Evolutionary conservation across 2,888 invertebrate species (phyloP), one percentile per base, ranked within the genome.

Genomic region (Drosophila macrospina): DNA sequence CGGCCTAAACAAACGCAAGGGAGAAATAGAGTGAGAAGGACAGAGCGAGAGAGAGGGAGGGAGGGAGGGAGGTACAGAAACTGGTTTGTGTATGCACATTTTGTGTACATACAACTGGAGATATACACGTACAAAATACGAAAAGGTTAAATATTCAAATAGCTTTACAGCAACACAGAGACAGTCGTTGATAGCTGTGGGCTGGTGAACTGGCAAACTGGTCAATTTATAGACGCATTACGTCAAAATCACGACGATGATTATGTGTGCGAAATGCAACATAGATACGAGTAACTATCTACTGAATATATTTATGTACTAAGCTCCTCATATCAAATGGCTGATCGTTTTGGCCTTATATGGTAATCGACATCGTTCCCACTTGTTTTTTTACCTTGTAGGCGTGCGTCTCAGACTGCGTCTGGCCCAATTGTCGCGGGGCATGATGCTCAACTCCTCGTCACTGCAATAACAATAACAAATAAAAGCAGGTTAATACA

Each of bases 371-470:
- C 55, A 62, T 26, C 30, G 41, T 20, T 16, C 16, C 39, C 39
- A 39, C n/a, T 51, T 48, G 48, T 11, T 39, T 51, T 32, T 13
- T 69, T 93, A 97, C 97, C 95, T 96, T 77, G 96, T 95, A 66
- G 96, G 95, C 47, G 96, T 96, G 90, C 97, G 94, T 88, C 97
- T 93, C 52, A 97, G 93, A 90, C 97, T 97, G 48, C 96, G 97
- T 85, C 97, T 93, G 44, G 96, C 94, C 97, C 97, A 97, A 56
- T 96, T 95, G 91, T 97, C 96, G 88, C 97, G 94, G 86, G 95
- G 95, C 78, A 96, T 93, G 37, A 92, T 93, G 78, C 92, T 93
- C 74, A 93, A 90, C 70, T 94, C 94, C 80, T 94, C 94, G 86
- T 95, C 94, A 79, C 92, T 92, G 85, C 51, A 91, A 91, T 47